Evolutionary conservation across 2,797 vertebrate species (phyloP), one percentile per base, ranked within the genome.

Genomic region (Anguilla pacifica): DNA sequence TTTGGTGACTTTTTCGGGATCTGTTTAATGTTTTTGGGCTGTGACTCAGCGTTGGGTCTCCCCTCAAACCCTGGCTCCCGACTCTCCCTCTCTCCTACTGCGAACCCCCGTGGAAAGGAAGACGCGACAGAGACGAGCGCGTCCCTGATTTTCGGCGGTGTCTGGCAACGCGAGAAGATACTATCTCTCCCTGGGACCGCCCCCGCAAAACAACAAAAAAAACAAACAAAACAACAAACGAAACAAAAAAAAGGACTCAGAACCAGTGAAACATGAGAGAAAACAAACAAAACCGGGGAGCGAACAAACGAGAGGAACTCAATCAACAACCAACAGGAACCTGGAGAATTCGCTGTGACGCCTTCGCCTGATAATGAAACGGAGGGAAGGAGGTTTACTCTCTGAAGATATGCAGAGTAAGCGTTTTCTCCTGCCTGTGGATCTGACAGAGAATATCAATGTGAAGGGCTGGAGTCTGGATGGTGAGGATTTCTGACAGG

Each of bases 401-500:
- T 11, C 43, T 88, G 81, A 87, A 31, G 55, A 53, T 55, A 72
- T 49, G 22, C 22, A 9, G 19, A 25, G 49, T 15, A 57, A 72
- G 7, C 7, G 10, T 72, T 31, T 72, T 13, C 9, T 31, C 7
- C 64, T 67, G 7, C 6, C n/a, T 4, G 39, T n/a, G 25, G 7
- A n/a, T 28, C 25, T n/a, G 0, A 51, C 51, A 9, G 51, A 10
- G 35, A 13, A 43, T 22, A 77, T 77, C 15, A 77, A 77, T 77
- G 13, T 19, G 11, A 35, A 77, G 13, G 74, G 11, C 25, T 2
- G 10, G 31, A 15, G 74, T 3, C 6, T 0, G 39, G 25, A 28
- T 22, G n/a, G 22, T 70, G 19, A 70, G 6, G 19, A 92, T 92
- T 96, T 99, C 95, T 99, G 98, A 96, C 99, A 99, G 89, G 98